A percentile compares a stretch with the other conserved stretches of the same genome.
phyloP scores from a whole-genome alignment of 2,888 invertebrate genomes.

The Tenthredo distinguenda region DNA sequence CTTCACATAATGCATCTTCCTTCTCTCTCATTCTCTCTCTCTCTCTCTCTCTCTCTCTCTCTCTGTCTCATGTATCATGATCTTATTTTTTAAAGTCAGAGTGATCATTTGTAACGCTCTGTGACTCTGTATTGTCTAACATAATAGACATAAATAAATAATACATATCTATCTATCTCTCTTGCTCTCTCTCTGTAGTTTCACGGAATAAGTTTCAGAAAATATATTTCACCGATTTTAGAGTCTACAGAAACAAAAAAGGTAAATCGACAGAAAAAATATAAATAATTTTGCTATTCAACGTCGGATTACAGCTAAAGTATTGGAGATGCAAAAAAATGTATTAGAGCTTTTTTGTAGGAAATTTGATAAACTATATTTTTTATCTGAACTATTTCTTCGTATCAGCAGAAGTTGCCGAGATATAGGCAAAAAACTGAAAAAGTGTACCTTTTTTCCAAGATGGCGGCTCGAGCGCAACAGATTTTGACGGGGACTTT shows the following conservation, averaged over 20 bases:
- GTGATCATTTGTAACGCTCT: too few species aligned
- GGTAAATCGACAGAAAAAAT: too few species aligned
- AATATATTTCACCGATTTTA: too few species aligned
- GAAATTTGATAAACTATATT: not conserved
- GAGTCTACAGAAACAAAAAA: too few species aligned
- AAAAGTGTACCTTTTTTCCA: not conserved
- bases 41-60: too few species aligned
- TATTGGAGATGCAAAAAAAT: conserved; percentile 32
- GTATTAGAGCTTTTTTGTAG: not conserved
- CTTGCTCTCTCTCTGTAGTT: not conserved
- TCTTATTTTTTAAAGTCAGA: too few species aligned
- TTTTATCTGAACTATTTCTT: not conserved
- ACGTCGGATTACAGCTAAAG: conserved; percentile 11
- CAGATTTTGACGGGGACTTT: not conserved
- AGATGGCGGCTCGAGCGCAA: conserved; percentile 22
- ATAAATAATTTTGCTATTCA: not conserved
- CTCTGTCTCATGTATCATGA: too few species aligned
- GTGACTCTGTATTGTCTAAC: too few species aligned
- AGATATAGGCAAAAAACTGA: not conserved
- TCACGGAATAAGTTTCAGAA: too few species aligned
- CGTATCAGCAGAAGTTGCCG: not conserved
- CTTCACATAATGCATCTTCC: conserved; percentile 13
- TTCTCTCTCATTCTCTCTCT: too few species aligned
- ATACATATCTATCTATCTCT: too few species aligned
- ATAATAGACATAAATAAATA: too few species aligned